Percentiles rank a stretch among this genome's conserved stretches.
These are phyloP conservation scores for Decapterus maruadsi DNA, from an alignment of 2,797 vertebrate genomes.

Conservation along the genomic window DNA sequence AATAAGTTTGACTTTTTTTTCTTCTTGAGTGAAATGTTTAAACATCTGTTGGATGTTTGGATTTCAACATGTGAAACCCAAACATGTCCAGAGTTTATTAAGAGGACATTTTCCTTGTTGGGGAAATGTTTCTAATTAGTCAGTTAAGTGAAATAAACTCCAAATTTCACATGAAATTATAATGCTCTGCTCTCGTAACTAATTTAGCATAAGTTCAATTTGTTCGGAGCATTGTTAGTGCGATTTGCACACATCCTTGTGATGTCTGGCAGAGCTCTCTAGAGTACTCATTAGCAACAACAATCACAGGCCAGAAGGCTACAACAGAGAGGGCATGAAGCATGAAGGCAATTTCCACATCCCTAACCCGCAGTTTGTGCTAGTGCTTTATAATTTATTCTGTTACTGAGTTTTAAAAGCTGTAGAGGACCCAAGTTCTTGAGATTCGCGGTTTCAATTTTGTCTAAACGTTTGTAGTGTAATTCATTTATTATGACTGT, in stretches of 20 bases:
- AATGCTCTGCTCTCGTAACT: background rate
- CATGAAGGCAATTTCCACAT: constrained; percentile 4
- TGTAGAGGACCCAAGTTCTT: background rate
- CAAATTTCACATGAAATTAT: background rate
- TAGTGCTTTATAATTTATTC: background rate
- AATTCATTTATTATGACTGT: background rate
- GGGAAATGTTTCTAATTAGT: background rate
- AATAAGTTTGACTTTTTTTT: too few relatives aligned
- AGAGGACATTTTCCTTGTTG: background rate
- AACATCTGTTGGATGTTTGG: background rate
- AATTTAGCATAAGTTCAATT: constrained; percentile 2
- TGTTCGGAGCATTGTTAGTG: constrained; percentile 8
- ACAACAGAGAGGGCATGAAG: background rate
- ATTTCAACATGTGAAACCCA: background rate
- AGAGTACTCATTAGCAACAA: constrained; percentile 12
- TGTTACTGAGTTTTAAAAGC: background rate
- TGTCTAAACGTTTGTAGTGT: background rate
- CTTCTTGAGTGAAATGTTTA: background rate
- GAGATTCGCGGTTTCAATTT: background rate
- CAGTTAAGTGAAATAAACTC: constrained; percentile 5
- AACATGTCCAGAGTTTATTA: background rate
- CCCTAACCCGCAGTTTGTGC: background rate
- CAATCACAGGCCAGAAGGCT: background rate
- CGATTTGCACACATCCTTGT: background rate
- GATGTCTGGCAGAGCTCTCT: constrained; percentile 17